A percentile compares a stretch with the other conserved stretches of the same genome.
phyloP scores from a whole-genome alignment of 2,797 vertebrate genomes.

The Caiman crocodilus region DNA sequence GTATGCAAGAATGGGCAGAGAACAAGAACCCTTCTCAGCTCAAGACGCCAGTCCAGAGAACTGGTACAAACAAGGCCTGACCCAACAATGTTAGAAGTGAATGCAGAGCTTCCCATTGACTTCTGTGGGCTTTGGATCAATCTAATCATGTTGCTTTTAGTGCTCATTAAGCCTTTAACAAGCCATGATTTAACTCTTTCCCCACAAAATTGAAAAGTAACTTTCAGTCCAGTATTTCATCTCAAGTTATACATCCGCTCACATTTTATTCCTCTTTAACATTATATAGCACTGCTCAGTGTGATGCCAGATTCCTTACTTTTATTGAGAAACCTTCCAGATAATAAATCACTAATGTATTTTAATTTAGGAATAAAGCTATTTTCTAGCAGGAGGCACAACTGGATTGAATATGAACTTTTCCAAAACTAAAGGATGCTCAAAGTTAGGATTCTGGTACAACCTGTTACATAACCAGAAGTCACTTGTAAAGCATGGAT shows the following conservation, averaged over 20 bases:
- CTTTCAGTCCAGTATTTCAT: constrained; percentile 2
- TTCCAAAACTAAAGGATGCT: constrained; percentile 18
- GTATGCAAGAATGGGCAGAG: constrained; percentile 13
- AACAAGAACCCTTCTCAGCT: constrained; percentile 5
- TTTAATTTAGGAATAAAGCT: constrained; percentile 49
- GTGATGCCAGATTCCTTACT: neutral
- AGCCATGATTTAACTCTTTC: constrained; percentile 28
- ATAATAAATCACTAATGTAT: constrained; percentile 22
- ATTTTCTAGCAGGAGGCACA: constrained; percentile 34
- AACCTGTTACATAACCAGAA: constrained; percentile 37
- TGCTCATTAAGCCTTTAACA: neutral
- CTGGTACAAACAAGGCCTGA: neutral
- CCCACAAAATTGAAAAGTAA: neutral
- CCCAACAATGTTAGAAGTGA: neutral
- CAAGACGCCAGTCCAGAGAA: neutral
- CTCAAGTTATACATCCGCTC: neutral
- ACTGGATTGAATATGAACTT: constrained; percentile 44
- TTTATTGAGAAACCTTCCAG: neutral
- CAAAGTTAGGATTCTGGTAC: constrained; percentile 30
- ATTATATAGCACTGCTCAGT: neutral
- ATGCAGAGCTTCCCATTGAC: neutral
- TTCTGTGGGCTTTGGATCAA: neutral
- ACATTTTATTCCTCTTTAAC: neutral
- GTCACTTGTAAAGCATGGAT: neutral
- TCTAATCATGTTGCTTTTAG: neutral